Conservation (phyloP, 2,888 invertebrate species). For the Erebia aethiops region DNA sequence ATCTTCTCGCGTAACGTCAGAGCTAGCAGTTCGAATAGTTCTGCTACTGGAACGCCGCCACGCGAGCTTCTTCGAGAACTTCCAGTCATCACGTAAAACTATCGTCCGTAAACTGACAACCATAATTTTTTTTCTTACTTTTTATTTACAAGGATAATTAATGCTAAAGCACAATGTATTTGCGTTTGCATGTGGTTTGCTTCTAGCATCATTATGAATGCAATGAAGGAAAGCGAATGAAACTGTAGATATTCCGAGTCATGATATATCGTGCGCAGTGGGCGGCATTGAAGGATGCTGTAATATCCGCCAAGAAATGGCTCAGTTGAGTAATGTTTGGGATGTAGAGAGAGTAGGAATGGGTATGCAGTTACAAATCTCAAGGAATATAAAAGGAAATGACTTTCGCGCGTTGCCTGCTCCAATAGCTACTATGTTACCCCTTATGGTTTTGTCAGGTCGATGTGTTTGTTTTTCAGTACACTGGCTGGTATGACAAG, state of each 20-base stretch:
- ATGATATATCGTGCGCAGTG: conserved; percentile 56
- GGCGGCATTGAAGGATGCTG: conserved; percentile 71
- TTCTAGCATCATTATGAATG: background rate
- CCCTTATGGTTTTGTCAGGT: background rate
- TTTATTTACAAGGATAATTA: too few species aligned
- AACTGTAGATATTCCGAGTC: conserved; percentile 35
- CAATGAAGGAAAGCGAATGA: background rate
- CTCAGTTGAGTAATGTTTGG: conserved; percentile 44
- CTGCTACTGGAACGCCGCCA: too few species aligned
- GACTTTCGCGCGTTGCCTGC: conserved; percentile 14
- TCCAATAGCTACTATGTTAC: background rate
- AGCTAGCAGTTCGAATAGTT: too few species aligned
- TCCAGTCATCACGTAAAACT: too few species aligned
- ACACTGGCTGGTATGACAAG: background rate
- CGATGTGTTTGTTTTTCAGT: background rate
- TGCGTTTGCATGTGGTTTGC: background rate
- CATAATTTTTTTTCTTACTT: too few species aligned
- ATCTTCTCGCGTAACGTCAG: too few species aligned
- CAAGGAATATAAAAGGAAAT: conserved; percentile 32
- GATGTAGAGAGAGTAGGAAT: conserved; percentile 39
- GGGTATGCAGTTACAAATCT: conserved; percentile 35
- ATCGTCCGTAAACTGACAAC: too few species aligned
- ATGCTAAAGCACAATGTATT: too few species aligned
- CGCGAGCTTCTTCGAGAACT: too few species aligned
- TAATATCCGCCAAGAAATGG: conserved; percentile 74